Evolutionary conservation across 1,140 invertebrate genomes (phyloP).

Genomic region (Aphelinus certus): DNA sequence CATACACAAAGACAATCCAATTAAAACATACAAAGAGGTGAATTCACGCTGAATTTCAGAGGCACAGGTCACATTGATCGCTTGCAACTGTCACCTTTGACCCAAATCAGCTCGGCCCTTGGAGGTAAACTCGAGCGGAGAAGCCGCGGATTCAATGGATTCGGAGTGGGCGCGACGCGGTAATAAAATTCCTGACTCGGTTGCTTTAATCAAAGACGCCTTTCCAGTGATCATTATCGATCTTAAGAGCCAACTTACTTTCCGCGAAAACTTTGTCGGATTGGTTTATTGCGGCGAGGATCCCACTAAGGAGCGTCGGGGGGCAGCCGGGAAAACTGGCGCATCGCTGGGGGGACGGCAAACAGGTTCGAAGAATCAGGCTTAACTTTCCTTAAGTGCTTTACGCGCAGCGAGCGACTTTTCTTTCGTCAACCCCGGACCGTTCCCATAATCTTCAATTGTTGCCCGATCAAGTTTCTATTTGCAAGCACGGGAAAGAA

Average conservation of each 20-base stretch:
- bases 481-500: constrained; percentile 15
- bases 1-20: too few relatives aligned
- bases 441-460: constrained; percentile 29
- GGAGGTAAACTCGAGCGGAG: too few relatives aligned
- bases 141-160: too few relatives aligned
- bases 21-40: too few relatives aligned
- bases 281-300: constrained; percentile 10
- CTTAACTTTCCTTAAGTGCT: constrained; percentile 47
- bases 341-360: not conserved
- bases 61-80: too few relatives aligned
- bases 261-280: constrained; percentile 31
- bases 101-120: too few relatives aligned
- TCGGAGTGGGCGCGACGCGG: too few relatives aligned
- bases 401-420: constrained; percentile 36
- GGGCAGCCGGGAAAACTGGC: not conserved
- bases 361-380: constrained; percentile 48
- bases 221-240: constrained; percentile 26
- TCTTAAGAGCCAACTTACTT: constrained; percentile 2
- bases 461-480: constrained; percentile 23
- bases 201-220: not conserved
- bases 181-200: too few relatives aligned
- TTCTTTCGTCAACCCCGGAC: constrained; percentile 25
- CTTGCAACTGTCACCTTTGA: too few relatives aligned
- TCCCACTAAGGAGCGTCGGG: constrained; percentile 23
- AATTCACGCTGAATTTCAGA: too few relatives aligned